Conservation (phyloP, 2,113 vertebrate species). For the Silurus meridionalis region DNA sequence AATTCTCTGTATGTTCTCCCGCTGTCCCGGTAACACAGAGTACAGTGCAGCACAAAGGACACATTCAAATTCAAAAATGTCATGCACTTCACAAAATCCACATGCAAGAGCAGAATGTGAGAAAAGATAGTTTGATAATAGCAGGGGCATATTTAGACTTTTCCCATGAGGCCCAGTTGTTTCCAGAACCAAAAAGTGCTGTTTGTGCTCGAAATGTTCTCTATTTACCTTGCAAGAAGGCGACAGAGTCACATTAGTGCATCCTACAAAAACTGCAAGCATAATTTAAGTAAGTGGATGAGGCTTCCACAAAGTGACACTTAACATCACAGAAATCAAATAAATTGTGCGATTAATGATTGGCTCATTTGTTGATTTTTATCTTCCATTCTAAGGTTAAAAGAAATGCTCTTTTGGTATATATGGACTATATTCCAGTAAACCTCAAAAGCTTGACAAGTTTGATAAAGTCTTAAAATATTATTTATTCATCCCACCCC, state of each 20-base stretch:
- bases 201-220: background rate
- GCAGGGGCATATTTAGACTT: background rate
- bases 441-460: background rate
- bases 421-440: background rate
- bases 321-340: background rate
- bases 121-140: background rate
- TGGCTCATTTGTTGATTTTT: background rate
- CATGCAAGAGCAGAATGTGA: background rate
- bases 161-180: background rate
- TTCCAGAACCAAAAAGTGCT: background rate
- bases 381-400: background rate
- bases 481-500: background rate
- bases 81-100: slow-evolving; percentile 5
- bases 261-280: background rate
- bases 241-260: background rate
- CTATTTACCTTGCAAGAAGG: background rate
- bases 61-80: background rate
- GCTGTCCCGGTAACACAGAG: background rate
- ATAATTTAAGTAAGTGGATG: background rate
- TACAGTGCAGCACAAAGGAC: background rate
- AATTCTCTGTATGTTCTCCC: background rate
- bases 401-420: background rate
- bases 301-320: background rate
- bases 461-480: background rate
- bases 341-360: background rate